phyloP scores from a whole-genome alignment of 2,888 invertebrate species.

The Drosophila putrida region DNA sequence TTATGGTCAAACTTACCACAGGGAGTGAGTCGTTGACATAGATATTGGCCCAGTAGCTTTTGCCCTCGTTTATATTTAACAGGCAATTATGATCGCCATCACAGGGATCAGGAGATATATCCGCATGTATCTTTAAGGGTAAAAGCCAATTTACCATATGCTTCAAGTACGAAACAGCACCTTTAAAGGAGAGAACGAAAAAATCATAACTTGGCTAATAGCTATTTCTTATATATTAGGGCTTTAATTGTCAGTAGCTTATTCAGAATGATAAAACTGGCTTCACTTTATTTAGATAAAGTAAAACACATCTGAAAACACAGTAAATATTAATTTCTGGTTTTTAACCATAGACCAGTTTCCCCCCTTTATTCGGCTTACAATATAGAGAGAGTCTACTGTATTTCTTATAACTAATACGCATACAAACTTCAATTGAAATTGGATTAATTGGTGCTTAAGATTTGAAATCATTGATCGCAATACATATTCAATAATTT shows the following conservation, averaged over 20 bases:
- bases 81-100: conserved; percentile 80
- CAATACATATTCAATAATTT: conserved; percentile 21
- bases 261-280: too few species aligned
- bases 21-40: conserved; percentile 78
- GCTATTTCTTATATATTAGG: too few species aligned
- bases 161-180: conserved; percentile 75
- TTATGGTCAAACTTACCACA: conserved; percentile 65
- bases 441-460: conserved; percentile 34
- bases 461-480: conserved; percentile 33
- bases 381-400: neutral
- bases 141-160: conserved; percentile 81
- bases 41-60: conserved; percentile 80
- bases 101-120: conserved; percentile 83
- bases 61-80: conserved; percentile 67
- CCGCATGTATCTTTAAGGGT: conserved; percentile 71
- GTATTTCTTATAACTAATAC: neutral
- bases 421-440: neutral
- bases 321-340: too few species aligned
- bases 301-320: too few species aligned
- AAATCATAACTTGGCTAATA: too few species aligned
- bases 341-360: too few species aligned
- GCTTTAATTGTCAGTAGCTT: too few species aligned
- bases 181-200: conserved; percentile 10
- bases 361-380: neutral
- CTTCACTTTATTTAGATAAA: too few species aligned